Base-by-base conservation (phyloP, 1,140 invertebrate genomes). In the Drosophila sucinea region DNA sequence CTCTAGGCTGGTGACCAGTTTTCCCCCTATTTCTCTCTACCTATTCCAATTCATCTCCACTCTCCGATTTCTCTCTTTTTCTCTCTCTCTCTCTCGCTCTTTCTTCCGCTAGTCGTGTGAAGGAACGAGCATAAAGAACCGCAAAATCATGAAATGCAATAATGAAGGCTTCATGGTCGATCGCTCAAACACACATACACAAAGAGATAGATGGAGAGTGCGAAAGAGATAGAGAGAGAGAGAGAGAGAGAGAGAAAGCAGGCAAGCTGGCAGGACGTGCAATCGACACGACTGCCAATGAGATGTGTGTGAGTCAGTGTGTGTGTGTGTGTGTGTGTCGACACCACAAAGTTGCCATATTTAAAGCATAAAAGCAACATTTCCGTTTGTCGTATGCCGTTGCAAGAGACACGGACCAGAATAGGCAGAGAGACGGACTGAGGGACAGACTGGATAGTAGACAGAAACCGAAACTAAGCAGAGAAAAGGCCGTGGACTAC, bases 361-460 rank as follows among this genome's bases (percentile, higher is more conserved):
- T 89, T 89, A 89, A 89, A 89, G 84, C 84, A 89, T 89, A 89
- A 89, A 89, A 89, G 84, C 84, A 89, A 89, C 84, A 89, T 89
- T 89, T 89, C 84, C 84, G 84, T 89, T 89, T 89, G 84, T 89
- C 84, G 84, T 77, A 89, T 83, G 83, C 83, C 72, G 73, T 76
- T 76, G 73, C 44, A 51, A 51, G 58, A 76, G 73, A 73, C 73
- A 76, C 60, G 63, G 73, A 65, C 63, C 65, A 70, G 64, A 64
- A 66, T 11, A 58, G 35, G 67, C 47, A 73, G 64, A 47, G 47
- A 27, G 35, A 56, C 8, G 38, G 47, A 58, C 35, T 66, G 56
- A 10, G 23, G 10, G 27, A 32, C 35, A 6, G 57, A 30, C n/a
- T 27, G 10, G 57, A 30, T 11, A 33, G 11, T 17, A 51, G 44